phyloP scores from a whole-genome alignment of 2,797 vertebrate species.

The Cetoscarus ocellatus region DNA sequence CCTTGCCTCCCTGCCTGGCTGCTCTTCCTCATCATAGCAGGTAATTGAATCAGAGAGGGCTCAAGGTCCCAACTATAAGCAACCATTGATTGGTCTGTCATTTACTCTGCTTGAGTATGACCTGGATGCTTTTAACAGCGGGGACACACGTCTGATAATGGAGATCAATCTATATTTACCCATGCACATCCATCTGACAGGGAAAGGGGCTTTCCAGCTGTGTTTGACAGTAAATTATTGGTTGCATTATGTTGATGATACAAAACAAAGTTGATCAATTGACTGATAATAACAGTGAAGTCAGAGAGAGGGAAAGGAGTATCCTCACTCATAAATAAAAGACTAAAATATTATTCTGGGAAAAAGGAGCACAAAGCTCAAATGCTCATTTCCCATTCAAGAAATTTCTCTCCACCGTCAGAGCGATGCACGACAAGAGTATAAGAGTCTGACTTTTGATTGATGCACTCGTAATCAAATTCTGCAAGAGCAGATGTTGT shows the following conservation, averaged over 20 bases:
- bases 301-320: not conserved
- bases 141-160: conserved; percentile 27
- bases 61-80: conserved; percentile 60
- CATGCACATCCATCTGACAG: conserved; percentile 14
- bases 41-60: conserved; percentile 77
- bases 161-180: conserved; percentile 30
- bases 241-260: conserved; percentile 1
- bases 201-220: not conserved
- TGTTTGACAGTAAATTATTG: not conserved
- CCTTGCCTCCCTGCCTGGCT: conserved; percentile 56
- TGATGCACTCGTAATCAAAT: not conserved
- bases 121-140: conserved; percentile 34
- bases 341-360: too few relatives aligned
- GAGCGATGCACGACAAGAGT: not conserved
- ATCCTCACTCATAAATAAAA: not conserved
- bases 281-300: not conserved
- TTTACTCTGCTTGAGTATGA: conserved; percentile 45
- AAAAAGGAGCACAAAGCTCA: too few relatives aligned
- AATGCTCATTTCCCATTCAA: too few relatives aligned
- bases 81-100: conserved; percentile 68
- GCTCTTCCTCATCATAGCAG: conserved; percentile 73
- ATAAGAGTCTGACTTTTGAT: not conserved
- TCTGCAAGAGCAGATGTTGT: not conserved
- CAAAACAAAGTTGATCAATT: not conserved
- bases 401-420: not conserved